Base-by-base conservation (phyloP, 2,888 invertebrate genomes). In the Drosophila atripex region DNA sequence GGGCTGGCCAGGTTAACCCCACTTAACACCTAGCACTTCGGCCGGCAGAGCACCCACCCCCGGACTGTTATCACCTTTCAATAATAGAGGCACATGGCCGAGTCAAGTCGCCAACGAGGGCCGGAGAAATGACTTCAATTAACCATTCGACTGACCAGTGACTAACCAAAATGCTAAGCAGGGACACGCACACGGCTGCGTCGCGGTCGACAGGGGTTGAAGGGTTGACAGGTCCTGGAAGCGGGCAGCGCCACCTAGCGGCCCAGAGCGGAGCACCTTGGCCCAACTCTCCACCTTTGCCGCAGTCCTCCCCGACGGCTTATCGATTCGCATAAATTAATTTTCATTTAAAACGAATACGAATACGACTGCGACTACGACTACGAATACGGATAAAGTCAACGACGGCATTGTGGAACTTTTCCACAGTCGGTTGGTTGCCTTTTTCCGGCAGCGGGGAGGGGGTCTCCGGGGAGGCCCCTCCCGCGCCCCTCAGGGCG, bases 311-410 rank as follows among this genome's bases (percentile, higher is more conserved):
- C 28, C 47, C 55, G 54, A 51, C 46, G 69, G 71, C 86, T 86
- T 86, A 84, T 84, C 86, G 83, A 84, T 84, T 84, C 75, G 83
- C 83, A 84, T 84, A 86, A 86, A 84, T 84, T 86, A 84, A 86
- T 86, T 84, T 80, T 75, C 80, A 83, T 82, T 86, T 83, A 82
- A 83, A 83, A 85, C 82, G 85, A 82, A 82, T 85, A 73, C 77
- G 80, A 80, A 78, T n/a, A n/a, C n/a, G n/a, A n/a, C n/a, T n/a
- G n/a, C n/a, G n/a, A n/a, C n/a, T n/a, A n/a, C n/a, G n/a, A n/a
- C n/a, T 80, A 78, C 82, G 85, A 82, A 82, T 85, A 73, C 75
- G 80, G 83, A 78, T 80, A 78, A 77, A 80, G 77, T 84, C 75
- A 84, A 82, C 82, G 52, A 55, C 50, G 38, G 25, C 41, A 16